These are phyloP conservation scores for Pangasius mekongensis DNA, from an alignment of 2,797 vertebrate species.

Conservation along the genomic window DNA sequence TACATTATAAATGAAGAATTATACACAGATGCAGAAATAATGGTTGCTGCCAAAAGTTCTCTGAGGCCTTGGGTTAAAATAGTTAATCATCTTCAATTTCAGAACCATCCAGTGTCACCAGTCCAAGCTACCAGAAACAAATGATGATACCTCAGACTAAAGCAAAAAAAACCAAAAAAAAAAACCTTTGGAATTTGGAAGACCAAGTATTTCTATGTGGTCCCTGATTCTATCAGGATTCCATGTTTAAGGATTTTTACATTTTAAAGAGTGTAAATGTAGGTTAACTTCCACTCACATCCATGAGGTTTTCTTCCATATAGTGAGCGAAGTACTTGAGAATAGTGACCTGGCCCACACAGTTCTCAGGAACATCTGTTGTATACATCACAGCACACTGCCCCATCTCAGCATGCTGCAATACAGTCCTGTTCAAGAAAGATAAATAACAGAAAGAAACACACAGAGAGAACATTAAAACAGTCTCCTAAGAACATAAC, in stretches of 20 bases:
- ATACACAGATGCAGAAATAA: not conserved
- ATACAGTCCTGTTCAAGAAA: constrained; percentile 83
- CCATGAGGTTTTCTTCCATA: constrained; percentile 99
- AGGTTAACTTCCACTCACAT: constrained; percentile 80
- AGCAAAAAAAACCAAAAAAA: too few relatives aligned
- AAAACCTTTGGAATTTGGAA: not conserved
- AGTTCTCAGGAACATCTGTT: constrained; percentile 90
- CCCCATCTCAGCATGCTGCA: constrained; percentile 93
- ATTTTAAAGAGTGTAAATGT: not conserved
- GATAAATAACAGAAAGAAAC: not conserved
- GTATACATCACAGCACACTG: constrained; percentile 90
- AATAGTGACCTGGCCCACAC: constrained; percentile 94
- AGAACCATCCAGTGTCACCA: not conserved
- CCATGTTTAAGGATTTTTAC: not conserved
- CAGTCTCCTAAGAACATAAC: not conserved
- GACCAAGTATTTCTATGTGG: not conserved
- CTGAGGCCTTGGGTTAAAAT: not conserved
- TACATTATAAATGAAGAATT: not conserved
- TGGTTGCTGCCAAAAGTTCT: not conserved
- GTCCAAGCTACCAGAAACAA: not conserved
- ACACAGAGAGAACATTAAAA: constrained; percentile 24
- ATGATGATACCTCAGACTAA: not conserved
- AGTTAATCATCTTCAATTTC: not conserved
- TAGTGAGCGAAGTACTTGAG: constrained; percentile 98
- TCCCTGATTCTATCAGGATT: not conserved